A percentile compares a stretch with the other conserved stretches of the same genome.
Conservation (phyloP, 2,797 vertebrate genomes). For the Enteromius viviparus region DNA sequence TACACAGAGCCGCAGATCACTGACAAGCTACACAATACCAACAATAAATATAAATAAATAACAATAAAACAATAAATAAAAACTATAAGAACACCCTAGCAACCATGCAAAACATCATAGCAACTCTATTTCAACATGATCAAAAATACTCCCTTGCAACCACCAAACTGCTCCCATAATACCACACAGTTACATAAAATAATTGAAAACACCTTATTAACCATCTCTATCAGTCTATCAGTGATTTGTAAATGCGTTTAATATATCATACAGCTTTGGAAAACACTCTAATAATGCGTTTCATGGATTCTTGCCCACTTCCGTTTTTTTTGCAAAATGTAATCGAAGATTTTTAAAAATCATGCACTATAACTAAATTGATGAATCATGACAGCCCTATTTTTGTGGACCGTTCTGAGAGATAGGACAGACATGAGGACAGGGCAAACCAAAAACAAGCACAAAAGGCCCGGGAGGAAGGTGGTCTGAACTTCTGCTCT, state of each 20-base stretch:
- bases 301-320: neutral
- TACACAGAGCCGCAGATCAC: too few species aligned
- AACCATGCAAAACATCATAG: too few species aligned
- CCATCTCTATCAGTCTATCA: too few species aligned
- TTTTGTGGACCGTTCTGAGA: neutral
- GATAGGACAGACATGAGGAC: conserved; percentile 8
- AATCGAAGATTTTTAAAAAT: neutral
- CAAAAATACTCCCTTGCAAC: too few species aligned
- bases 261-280: neutral
- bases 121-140: too few species aligned
- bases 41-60: too few species aligned
- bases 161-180: too few species aligned
- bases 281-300: neutral
- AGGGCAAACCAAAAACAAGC: conserved; percentile 2
- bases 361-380: neutral
- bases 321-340: neutral
- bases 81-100: neutral
- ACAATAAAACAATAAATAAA: too few species aligned
- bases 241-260: neutral
- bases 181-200: too few species aligned
- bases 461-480: conserved; percentile 29
- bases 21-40: too few species aligned
- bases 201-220: neutral
- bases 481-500: conserved; percentile 15
- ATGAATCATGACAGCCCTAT: neutral